phyloP scores from a whole-genome alignment of 2,888 invertebrate species.

The Idaea dimidiata region DNA sequence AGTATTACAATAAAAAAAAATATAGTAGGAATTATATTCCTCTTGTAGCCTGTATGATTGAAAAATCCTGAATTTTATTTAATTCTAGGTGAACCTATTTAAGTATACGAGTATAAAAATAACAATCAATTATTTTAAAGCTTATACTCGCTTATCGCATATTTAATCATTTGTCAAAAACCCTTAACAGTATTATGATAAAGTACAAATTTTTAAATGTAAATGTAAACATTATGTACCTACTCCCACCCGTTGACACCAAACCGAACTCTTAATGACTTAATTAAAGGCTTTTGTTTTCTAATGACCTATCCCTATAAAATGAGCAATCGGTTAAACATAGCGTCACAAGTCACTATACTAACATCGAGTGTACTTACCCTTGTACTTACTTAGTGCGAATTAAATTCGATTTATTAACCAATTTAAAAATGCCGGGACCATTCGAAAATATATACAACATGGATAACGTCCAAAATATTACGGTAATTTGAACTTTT shows the following conservation, averaged over 20 bases:
- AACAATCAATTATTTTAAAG: no score
- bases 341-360: constrained; percentile 38
- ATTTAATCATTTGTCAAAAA: no score
- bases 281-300: constrained; percentile 35
- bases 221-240: background rate
- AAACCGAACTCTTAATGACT: constrained; percentile 34
- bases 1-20: no score
- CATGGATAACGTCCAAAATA: background rate
- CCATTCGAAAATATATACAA: constrained; percentile 11
- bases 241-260: constrained; percentile 15
- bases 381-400: background rate
- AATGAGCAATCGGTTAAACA: constrained; percentile 36
- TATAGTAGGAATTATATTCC: no score
- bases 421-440: constrained; percentile 31
- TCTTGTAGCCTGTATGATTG: no score
- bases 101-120: no score
- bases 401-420: background rate
- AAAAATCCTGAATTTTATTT: no score
- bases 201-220: constrained; percentile 4
- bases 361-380: constrained; percentile 38
- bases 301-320: constrained; percentile 51
- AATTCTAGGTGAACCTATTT: no score
- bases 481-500: background rate
- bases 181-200: no score
- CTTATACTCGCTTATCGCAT: no score